phyloP scores from a whole-genome alignment of 1,140 invertebrate species.

The Chlorops oryzae region DNA sequence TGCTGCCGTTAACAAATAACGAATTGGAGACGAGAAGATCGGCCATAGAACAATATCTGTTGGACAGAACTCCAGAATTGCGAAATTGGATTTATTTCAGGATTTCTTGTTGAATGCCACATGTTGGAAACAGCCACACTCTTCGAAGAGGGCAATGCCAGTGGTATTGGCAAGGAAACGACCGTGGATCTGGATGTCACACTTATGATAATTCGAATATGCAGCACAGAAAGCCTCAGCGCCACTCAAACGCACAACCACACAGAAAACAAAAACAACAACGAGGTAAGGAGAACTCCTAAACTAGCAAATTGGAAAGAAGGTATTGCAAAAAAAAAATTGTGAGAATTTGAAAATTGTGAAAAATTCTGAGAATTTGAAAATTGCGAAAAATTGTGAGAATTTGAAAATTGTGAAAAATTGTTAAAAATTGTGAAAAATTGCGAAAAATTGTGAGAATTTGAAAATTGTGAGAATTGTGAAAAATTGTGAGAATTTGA shows the following conservation, averaged over 20 bases:
- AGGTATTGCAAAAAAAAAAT: neutral
- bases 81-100: conserved; percentile 72
- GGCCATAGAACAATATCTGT: conserved; percentile 90
- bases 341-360: no score
- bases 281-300: no score
- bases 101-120: conserved; percentile 82
- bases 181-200: conserved; percentile 7
- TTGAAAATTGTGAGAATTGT: no score
- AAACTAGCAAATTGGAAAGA: neutral
- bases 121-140: conserved; percentile 80
- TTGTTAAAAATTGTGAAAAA: no score
- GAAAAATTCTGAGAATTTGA: no score
- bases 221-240: conserved; percentile 17
- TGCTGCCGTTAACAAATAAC: conserved; percentile 71
- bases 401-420: no score
- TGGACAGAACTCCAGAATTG: conserved; percentile 75
- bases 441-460: no score
- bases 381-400: no score
- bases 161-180: conserved; percentile 19
- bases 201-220: conserved; percentile 55
- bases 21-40: conserved; percentile 83
- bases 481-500: no score
- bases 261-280: neutral
- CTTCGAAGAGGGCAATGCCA: conserved; percentile 14
- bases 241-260: no score